Percentiles rank a stretch among this genome's conserved stretches.
Evolutionary conservation across 2,113 vertebrate genomes (phyloP).

Genomic region (Oceanodroma tethys): DNA sequence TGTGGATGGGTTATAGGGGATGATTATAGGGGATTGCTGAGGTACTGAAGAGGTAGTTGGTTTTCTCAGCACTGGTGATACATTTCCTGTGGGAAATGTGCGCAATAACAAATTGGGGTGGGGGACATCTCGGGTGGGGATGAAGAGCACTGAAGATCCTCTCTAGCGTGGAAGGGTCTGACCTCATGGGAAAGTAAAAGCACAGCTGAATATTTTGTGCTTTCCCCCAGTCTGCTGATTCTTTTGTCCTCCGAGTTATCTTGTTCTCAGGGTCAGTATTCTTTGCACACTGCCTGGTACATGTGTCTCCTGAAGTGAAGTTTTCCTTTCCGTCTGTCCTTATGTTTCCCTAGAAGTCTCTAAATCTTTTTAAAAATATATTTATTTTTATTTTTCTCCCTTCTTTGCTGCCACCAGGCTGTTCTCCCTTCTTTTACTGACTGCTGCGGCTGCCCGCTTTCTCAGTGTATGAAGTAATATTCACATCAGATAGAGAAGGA

Average conservation of each 20-base stretch:
- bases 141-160: not conserved
- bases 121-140: not conserved
- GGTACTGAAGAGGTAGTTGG: not conserved
- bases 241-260: not conserved
- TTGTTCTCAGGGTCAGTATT: not conserved
- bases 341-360: not conserved
- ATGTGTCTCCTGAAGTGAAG: not conserved
- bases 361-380: not conserved
- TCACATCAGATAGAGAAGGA: slow-evolving; percentile 38
- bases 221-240: not conserved
- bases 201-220: not conserved
- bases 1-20: too few relatives aligned
- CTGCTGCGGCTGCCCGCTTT: not conserved
- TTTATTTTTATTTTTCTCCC: not conserved
- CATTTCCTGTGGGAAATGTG: not conserved
- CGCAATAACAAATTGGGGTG: not conserved
- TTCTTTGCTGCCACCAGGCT: not conserved
- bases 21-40: accelerated
- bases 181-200: not conserved
- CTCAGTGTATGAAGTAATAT: slow-evolving; percentile 24
- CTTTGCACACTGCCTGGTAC: not conserved
- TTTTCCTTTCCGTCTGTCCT: slow-evolving; percentile 6
- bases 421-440: not conserved
- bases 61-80: not conserved
- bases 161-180: not conserved